Evolutionary conservation across 92 coral and sea anemone genomes (phyloP).

Genomic region (Zoanthus sansibaricus): DNA sequence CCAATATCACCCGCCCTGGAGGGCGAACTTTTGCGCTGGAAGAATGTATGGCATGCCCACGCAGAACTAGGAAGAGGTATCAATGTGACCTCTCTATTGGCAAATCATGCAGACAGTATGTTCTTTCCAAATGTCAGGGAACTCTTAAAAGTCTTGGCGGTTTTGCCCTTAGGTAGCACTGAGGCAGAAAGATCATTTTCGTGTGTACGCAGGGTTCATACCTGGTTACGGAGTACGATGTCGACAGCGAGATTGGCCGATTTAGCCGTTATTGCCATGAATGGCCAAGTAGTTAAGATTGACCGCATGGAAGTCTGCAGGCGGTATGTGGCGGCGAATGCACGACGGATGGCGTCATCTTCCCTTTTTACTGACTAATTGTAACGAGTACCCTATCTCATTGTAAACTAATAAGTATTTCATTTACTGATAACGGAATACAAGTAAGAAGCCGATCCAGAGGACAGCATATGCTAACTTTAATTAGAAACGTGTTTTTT

Average conservation of each 20-base stretch:
- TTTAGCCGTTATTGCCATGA: slow-evolving; percentile 26
- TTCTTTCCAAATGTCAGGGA: slow-evolving; percentile 26
- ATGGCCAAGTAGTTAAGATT: slow-evolving; percentile 29
- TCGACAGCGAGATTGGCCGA: slow-evolving; percentile 22
- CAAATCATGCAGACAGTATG: slow-evolving; percentile 23
- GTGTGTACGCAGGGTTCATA: slow-evolving; percentile 29
- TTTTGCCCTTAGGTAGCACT: slow-evolving; percentile 18
- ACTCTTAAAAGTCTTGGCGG: slow-evolving; percentile 26
- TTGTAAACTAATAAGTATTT: slow-evolving; percentile 18
- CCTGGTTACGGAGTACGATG: slow-evolving; percentile 28
- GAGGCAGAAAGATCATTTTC: slow-evolving; percentile 26
- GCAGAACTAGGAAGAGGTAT: slow-evolving; percentile 16
- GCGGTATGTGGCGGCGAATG: slow-evolving; percentile 7
- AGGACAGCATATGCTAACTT: slow-evolving; percentile 51
- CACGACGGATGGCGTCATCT: slow-evolving; percentile 27
- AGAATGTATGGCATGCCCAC: too few species aligned
- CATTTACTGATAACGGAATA: slow-evolving; percentile 30
- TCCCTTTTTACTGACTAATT: slow-evolving; percentile 26
- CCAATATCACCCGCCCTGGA: slow-evolving; percentile 20
- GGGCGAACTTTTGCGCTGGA: slow-evolving; percentile 10
- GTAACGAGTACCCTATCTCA: slow-evolving; percentile 29
- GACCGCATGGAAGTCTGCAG: slow-evolving; percentile 23
- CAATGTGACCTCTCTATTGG: slow-evolving; percentile 27
- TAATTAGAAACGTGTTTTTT: slow-evolving; percentile 48
- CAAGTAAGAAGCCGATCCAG: slow-evolving; percentile 37